Base-by-base conservation (phyloP, 1,140 invertebrate species). In the Phymorhynchus buccinoides region DNA sequence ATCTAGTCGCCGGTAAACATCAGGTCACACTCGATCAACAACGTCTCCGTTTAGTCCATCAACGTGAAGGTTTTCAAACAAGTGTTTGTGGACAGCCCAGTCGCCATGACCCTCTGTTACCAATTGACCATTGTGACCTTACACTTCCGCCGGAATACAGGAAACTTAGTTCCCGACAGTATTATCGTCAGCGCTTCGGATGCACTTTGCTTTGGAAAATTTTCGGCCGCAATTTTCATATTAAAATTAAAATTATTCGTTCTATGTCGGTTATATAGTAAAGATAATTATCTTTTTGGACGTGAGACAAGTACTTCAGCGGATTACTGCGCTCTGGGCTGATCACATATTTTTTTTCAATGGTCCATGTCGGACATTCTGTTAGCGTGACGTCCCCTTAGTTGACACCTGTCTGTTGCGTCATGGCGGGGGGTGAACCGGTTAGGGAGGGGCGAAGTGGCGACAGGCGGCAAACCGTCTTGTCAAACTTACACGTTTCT, bases 121-220 rank as follows among this genome's bases (percentile, higher is more conserved):
- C 73, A 75, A 75, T 22, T 75, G 73, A 37, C 73, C 7, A 14
- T 41, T 75, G 73, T 75, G 73, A 75, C 73, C 73, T 75, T 37
- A 75, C 37, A 41, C 73, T 75, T 75, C 73, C 73, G 73, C 73
- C 27, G 9, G 22, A 32, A 7, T 14, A 14, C 1, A 27, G 37
- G 27, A 75, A 75, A 75, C 32, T 16, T 75, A 75, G 73, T 75
- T 41, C 73, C 73, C n/a, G n/a, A n/a, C n/a, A n/a, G n/a, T n/a
- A n/a, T n/a, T n/a, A n/a, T n/a, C n/a, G n/a, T n/a, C n/a, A n/a
- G n/a, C n/a, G n/a, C n/a, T n/a, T n/a, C n/a, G n/a, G n/a, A n/a
- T n/a, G n/a, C n/a, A n/a, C n/a, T n/a, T n/a, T n/a, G n/a, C n/a
- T n/a, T n/a, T n/a, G n/a, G n/a, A n/a, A n/a, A n/a, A n/a, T n/a